Base-by-base conservation (phyloP, 2,113 vertebrate genomes). In the Progne subis region DNA sequence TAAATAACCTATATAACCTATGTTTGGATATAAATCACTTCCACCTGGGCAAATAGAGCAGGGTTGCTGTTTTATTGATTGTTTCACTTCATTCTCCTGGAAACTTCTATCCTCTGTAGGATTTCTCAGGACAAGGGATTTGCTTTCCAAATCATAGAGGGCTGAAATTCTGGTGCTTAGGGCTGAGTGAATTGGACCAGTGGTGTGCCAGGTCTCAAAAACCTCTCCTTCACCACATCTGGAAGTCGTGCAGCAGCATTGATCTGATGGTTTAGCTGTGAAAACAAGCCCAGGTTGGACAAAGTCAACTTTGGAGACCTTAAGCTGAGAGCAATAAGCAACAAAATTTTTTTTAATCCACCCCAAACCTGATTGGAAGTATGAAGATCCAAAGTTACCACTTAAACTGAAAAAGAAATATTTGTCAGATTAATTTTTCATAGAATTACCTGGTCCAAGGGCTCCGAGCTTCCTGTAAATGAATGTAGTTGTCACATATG, bases 181-280 rank as follows among this genome's bases (percentile, higher is more conserved):
- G 47, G n/a, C 55, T 55, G 34, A 34, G 18, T 43, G 47, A 55
- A 18, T 26, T 8, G 44, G 7, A 11, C 18, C 71, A 31, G 9
- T 23, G 25, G 24, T 26, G 32, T 82, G 43, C 32, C 64, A 83
- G 43, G 26, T 29, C 50, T 59, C 64, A 18, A 43, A 81, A 70
- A 1, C 9, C 23, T 63, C 39, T 43, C n/a, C 28, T 67, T 70
- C 32, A 55, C 12, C 60, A 39, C 34, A 52, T 8, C 20, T 46
- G 18, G 18, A 32, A 55, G 18, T 8, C 3, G 2, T 1, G 1
- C 25, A 41, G 24, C 21, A 52, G 12, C 18, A 28, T 1, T 64
- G 21, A 50, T 64, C 72, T 53, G 41, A 6, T 49, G 20, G 3
- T 19, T 26, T 12, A 65, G 57, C 32, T 85, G 39, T 25, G 8